phyloP scores from a whole-genome alignment of 1,140 invertebrate species.

The Uloborus diversus region DNA sequence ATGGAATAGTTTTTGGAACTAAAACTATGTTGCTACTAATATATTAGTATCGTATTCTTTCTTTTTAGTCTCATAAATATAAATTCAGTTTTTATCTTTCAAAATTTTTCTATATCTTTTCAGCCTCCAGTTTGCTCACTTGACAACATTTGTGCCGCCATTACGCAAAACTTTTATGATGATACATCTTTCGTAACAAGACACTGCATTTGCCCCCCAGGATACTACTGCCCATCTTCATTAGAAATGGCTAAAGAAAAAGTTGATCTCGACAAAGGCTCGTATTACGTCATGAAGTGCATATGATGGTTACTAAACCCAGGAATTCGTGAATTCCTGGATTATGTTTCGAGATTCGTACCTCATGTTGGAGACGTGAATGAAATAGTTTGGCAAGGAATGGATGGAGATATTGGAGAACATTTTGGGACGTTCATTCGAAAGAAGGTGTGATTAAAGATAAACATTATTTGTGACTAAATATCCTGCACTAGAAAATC shows the following conservation, averaged over 20 bases:
- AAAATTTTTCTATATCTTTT: too few relatives aligned
- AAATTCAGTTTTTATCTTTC: too few relatives aligned
- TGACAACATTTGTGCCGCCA: background rate
- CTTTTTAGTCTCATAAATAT: too few relatives aligned
- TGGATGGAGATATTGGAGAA: too few relatives aligned
- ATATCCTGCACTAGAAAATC: too few relatives aligned
- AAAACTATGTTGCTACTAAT: too few relatives aligned
- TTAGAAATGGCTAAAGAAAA: background rate
- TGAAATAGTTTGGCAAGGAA: background rate
- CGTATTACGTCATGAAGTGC: background rate
- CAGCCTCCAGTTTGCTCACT: background rate
- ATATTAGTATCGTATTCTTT: too few relatives aligned
- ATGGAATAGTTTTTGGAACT: too few relatives aligned
- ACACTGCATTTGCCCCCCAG: background rate
- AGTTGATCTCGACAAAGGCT: background rate
- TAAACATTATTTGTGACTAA: too few relatives aligned
- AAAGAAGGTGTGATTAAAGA: too few relatives aligned
- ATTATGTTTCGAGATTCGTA: background rate
- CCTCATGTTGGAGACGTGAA: background rate
- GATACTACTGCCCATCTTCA: background rate
- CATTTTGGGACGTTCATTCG: too few relatives aligned
- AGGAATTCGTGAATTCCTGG: background rate
- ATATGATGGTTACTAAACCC: background rate
- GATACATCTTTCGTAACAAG: background rate
- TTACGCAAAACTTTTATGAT: background rate